Percentiles rank a stretch among this genome's conserved stretches.
phyloP scores from a whole-genome alignment of 2,888 invertebrate species.

The Platycnemis pennipes region DNA sequence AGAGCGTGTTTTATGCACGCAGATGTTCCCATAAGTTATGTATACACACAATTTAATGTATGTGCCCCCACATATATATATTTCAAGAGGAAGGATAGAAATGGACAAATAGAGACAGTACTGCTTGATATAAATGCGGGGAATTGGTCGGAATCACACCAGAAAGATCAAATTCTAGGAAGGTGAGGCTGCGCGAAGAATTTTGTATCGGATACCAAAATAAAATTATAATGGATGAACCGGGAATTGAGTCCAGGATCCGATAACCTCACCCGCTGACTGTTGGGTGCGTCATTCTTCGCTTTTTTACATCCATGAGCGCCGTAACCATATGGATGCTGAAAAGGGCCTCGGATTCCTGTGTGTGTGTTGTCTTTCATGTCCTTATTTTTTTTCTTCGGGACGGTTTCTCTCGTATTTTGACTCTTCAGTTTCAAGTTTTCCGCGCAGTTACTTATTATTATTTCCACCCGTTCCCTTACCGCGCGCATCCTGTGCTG shows the following conservation, averaged over 20 bases:
- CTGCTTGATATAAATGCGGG: too few relatives aligned
- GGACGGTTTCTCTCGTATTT: neutral
- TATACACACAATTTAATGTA: constrained; percentile 5
- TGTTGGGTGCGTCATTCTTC: neutral
- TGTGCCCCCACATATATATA: neutral
- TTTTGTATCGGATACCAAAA: too few relatives aligned
- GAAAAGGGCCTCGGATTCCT: neutral
- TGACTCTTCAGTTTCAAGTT: neutral
- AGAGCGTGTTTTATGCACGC: constrained; percentile 55
- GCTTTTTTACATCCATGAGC: neutral
- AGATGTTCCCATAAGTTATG: constrained; percentile 61
- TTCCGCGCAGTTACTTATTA: neutral
- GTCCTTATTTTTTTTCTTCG: neutral
- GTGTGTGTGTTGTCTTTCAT: neutral
- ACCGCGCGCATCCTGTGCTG: neutral
- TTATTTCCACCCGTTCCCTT: neutral
- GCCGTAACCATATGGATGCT: constrained; percentile 47
- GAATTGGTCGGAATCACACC: too few relatives aligned
- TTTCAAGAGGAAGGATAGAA: too few relatives aligned
- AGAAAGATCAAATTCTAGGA: too few relatives aligned
- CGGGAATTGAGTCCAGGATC: too few relatives aligned
- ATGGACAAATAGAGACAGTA: too few relatives aligned
- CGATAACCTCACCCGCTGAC: neutral
- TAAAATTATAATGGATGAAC: too few relatives aligned
- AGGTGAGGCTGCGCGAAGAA: too few relatives aligned